Conservation (phyloP, 2,888 invertebrate species). For the Rotaria macrura region DNA sequence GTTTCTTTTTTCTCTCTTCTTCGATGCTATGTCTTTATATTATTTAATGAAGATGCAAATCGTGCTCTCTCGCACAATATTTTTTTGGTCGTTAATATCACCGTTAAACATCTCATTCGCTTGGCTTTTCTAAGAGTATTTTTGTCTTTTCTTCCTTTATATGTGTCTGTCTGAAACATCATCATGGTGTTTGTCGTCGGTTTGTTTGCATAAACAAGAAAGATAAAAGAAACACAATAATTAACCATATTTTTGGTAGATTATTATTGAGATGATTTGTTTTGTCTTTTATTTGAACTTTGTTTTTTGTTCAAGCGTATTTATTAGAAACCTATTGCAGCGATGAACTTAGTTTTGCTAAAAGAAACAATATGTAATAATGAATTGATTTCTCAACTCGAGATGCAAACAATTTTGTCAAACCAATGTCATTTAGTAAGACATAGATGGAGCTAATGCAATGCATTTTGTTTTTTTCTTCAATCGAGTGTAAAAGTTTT, state of each 20-base stretch:
- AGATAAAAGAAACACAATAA: not conserved
- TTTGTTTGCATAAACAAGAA: not conserved
- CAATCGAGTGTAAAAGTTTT: no score
- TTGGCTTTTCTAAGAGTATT: not conserved
- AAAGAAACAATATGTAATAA: no score
- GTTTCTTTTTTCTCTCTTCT: not conserved
- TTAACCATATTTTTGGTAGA: slow-evolving; percentile 12
- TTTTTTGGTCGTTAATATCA: not conserved
- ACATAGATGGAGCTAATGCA: no score
- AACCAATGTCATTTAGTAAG: no score
- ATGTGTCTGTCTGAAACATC: not conserved
- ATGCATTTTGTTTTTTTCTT: no score
- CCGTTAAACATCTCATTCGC: not conserved
- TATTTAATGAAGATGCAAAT: not conserved
- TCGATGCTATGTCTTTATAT: not conserved
- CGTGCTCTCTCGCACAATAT: not conserved
- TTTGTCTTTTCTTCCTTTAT: not conserved
- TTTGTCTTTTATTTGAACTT: not conserved
- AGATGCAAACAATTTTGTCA: no score
- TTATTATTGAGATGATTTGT: not conserved
- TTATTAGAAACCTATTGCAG: no score
- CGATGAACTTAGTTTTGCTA: no score
- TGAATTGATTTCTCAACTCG: no score
- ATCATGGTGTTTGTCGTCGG: not conserved
- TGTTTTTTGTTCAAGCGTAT: no score